These are phyloP conservation scores for Leptinotarsa defecta DNA, from an alignment of 1,140 invertebrate species.

Conservation along the genomic window DNA sequence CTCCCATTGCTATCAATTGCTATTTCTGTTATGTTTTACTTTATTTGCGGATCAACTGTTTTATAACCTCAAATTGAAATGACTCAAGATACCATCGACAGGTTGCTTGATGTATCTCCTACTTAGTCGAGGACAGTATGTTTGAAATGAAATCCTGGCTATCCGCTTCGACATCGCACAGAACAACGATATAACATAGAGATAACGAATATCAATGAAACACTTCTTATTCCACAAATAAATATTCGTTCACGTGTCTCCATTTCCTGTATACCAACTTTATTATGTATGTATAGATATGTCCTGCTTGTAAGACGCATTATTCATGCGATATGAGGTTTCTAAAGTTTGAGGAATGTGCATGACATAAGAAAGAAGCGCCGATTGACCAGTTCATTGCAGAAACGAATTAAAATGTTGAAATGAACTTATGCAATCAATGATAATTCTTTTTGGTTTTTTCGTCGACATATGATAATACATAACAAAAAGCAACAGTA, in stretches of 20 bases:
- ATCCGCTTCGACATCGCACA: too few species aligned
- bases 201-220: conserved; percentile 3
- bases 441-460: background rate
- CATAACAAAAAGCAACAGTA: too few species aligned
- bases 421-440: background rate
- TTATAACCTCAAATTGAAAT: too few species aligned
- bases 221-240: background rate
- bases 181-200: background rate
- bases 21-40: too few species aligned
- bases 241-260: conserved; percentile 1
- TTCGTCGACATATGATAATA: too few species aligned
- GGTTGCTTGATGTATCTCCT: too few species aligned
- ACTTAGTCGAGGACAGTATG: too few species aligned
- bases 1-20: too few species aligned
- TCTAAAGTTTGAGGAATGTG: background rate
- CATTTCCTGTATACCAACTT: background rate
- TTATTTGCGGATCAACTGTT: too few species aligned
- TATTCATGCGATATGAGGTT: background rate
- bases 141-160: too few species aligned
- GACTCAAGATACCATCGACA: too few species aligned
- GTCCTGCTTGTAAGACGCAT: background rate
- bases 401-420: background rate
- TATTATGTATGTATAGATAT: background rate
- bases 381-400: background rate
- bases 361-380: background rate